These are phyloP conservation scores for Corella eumyota DNA, from an alignment of 23 tunicate species.

Conservation along the genomic window DNA sequence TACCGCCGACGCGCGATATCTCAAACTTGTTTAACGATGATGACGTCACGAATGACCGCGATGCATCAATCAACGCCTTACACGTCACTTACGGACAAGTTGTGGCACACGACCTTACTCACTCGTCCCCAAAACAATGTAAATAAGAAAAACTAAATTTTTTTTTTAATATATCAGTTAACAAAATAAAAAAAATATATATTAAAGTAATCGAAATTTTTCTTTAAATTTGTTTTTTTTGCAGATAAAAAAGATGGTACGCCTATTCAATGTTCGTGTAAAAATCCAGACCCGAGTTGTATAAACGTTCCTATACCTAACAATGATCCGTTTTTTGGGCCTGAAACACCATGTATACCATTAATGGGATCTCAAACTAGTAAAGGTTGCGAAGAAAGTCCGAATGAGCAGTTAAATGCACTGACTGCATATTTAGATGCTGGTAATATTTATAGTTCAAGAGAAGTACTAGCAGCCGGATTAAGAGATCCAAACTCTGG, in stretches of 20 bases:
- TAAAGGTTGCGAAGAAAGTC: conserved; percentile 20
- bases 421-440: conserved; percentile 57
- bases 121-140: conserved; percentile 35
- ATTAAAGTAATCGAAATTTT: no score
- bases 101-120: conserved; percentile 50
- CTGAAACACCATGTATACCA: conserved; percentile 32
- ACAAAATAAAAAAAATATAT: no score
- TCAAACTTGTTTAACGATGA: conserved; percentile 28
- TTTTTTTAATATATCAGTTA: no score
- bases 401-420: conserved; percentile 46
- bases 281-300: conserved; percentile 30
- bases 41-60: no score
- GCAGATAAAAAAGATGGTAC: conserved; percentile 24
- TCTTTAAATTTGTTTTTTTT: no score
- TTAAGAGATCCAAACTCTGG: conserved; percentile 54
- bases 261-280: conserved; percentile 30
- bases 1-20: conserved; percentile 29
- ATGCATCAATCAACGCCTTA: conserved; percentile 23
- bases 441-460: conserved; percentile 40
- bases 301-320: conserved; percentile 38
- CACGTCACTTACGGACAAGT: conserved; percentile 59
- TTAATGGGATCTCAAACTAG: conserved; percentile 19
- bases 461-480: conserved; percentile 4
- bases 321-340: conserved; percentile 30
- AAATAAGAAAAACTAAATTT: no score